Base-by-base conservation (phyloP, 2,113 vertebrate genomes). In the Natator depressus region DNA sequence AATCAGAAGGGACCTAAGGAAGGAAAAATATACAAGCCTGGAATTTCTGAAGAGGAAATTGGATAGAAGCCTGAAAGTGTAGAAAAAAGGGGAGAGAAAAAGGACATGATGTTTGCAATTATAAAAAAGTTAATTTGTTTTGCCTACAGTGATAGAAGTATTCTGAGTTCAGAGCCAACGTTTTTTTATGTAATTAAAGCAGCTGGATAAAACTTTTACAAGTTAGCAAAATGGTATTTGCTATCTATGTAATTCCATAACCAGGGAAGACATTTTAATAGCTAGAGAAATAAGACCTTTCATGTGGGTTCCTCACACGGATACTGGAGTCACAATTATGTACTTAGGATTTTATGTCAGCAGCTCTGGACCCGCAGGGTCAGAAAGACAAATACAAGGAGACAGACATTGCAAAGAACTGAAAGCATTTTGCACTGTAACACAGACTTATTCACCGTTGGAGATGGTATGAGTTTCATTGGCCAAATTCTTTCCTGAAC, bases 31-130 rank as follows among this genome's bases (percentile, higher is more conserved):
- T 80, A 93, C 80, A 97, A 94, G 91, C 94, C 95, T 97, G 91
- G 82, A 93, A 96, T 97, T 96, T 97, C 97, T 97, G 96, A 92
- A 95, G 97, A 53, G 94, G 97, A 96, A 88, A 97, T 81, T 92
- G 96, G 95, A 95, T 93, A 96, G 89, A 97, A 93, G 75, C 94
- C 93, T 97, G 93, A 78, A 96, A 94, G 93, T 0, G 17, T 3
- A 90, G 46, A 78, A 94, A 81, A 80, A 87, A 91, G 79, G 78
- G 76, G 47, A 42, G 90, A 55, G 46, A 76, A 95, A 94, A 29
- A 96, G 80, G 87, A 95, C 50, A 95, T 10, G 19, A 38, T 31
- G 8, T 80, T 97, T 87, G 81, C 20, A 87, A 83, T 95, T 88
- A 80, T 29, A 93, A 88, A 93, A 90, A 53, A 1, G 1, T 93